Percentiles rank a stretch among this genome's conserved stretches.
phyloP scores from a whole-genome alignment of 2,888 invertebrate genomes.

The Leptopilina myrica region DNA sequence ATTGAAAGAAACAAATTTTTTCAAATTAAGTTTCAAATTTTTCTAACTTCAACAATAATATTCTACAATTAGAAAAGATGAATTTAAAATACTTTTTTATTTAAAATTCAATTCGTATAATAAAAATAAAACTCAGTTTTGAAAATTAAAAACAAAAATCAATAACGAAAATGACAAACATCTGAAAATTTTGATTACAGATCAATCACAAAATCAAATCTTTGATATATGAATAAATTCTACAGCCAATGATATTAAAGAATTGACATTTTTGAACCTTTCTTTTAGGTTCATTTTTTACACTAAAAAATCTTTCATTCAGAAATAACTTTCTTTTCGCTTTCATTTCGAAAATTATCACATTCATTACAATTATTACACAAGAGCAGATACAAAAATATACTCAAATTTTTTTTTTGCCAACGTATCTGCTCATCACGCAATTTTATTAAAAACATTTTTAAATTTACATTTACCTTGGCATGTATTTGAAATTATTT shows the following conservation, averaged over 20 bases:
- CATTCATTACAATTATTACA: slow-evolving; percentile 11
- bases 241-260: neutral
- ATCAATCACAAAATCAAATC: no score
- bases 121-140: no score
- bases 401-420: neutral
- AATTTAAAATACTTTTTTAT: no score
- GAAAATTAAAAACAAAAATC: no score
- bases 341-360: neutral
- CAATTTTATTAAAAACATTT: neutral
- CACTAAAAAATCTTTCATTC: neutral
- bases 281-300: neutral
- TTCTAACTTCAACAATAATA: no score
- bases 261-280: neutral
- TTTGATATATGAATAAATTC: neutral
- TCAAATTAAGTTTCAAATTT: no score
- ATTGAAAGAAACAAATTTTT: no score
- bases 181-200: no score
- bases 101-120: no score
- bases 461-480: neutral
- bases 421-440: neutral
- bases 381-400: slow-evolving; percentile 7
- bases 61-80: no score
- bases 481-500: neutral
- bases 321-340: neutral
- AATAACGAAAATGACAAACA: no score